phyloP scores from a whole-genome alignment of 2,113 vertebrate genomes.

The Rallus limicola region DNA sequence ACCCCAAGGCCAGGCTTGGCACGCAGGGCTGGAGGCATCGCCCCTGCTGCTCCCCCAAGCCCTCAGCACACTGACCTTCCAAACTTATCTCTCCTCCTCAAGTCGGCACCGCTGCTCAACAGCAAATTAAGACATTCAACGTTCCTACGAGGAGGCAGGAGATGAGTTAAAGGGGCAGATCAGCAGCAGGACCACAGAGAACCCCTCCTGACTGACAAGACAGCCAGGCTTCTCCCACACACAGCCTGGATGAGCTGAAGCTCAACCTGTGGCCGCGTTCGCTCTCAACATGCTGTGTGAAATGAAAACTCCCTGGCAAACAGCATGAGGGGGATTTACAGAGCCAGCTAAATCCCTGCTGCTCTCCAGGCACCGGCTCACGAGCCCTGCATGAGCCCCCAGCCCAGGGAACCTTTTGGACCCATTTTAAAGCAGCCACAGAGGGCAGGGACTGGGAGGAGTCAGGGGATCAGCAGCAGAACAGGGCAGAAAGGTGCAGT shows the following conservation, averaged over 20 bases:
- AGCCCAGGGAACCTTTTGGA: not conserved
- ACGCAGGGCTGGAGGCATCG: not conserved
- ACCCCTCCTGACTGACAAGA: not conserved
- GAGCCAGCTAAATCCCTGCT: not conserved
- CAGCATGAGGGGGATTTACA: not conserved
- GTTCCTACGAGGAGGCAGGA: constrained; percentile 75
- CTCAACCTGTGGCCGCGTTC: not conserved
- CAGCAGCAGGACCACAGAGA: not conserved
- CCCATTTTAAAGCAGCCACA: not conserved
- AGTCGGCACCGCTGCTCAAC: constrained; percentile 87
- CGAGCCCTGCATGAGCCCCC: accelerated
- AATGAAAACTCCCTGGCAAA: not conserved
- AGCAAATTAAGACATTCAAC: constrained; percentile 95
- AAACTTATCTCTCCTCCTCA: constrained; percentile 89
- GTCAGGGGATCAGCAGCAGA: not conserved
- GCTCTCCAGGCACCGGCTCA: not conserved
- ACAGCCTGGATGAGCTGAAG: accelerated
- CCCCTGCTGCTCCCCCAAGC: not conserved
- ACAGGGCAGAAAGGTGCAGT: not conserved
- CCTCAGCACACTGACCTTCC: constrained; percentile 78
- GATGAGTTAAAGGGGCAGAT: not conserved
- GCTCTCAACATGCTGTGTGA: not conserved
- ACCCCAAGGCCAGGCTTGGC: not conserved
- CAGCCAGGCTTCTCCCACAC: not conserved
- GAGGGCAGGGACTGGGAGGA: accelerated